These are phyloP conservation scores for Crypturellus tataupa DNA, from an alignment of 2,797 vertebrate species.

Conservation along the genomic window DNA sequence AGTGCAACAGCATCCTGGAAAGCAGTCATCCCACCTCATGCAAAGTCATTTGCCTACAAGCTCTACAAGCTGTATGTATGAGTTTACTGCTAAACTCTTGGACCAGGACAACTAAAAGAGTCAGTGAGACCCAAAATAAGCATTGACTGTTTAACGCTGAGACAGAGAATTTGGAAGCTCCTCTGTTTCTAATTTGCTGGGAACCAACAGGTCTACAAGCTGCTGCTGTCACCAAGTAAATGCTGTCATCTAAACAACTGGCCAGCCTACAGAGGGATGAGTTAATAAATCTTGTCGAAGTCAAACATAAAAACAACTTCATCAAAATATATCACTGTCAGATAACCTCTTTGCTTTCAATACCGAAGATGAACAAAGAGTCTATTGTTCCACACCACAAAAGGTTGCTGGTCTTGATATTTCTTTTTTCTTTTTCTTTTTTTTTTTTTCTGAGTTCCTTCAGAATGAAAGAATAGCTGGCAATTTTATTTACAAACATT, in stretches of 20 bases:
- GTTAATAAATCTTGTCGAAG: not conserved
- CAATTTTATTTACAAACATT: conserved; percentile 17
- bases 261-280: not conserved
- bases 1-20: not conserved
- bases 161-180: not conserved
- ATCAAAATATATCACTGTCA: not conserved
- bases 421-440: too few species aligned
- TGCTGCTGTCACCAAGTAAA: not conserved
- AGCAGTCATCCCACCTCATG: not conserved
- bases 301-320: not conserved
- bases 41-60: not conserved
- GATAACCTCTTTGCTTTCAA: not conserved
- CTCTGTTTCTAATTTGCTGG: not conserved
- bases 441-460: conserved; percentile 3
- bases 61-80: not conserved
- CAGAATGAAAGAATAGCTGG: not conserved
- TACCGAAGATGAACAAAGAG: not conserved
- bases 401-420: not conserved
- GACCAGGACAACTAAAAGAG: not conserved
- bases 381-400: not conserved
- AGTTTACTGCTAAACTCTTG: not conserved
- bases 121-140: not conserved
- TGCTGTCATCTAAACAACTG: not conserved
- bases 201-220: not conserved
- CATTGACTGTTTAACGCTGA: not conserved